Evolutionary conservation across 2,113 vertebrate species (phyloP).

Genomic region (Microcebus lehilahytsara): DNA sequence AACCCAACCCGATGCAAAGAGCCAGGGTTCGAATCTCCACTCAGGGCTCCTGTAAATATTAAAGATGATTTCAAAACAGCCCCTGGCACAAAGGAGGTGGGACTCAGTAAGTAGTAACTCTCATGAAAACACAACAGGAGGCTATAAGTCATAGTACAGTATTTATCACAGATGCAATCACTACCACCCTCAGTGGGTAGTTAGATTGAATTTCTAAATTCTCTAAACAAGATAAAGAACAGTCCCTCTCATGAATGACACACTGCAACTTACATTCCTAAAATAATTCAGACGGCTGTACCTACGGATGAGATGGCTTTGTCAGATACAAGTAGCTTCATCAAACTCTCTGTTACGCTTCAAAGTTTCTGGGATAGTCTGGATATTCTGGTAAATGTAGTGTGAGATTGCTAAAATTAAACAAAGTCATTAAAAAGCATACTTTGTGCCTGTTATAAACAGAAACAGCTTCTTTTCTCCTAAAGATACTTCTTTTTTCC

Average conservation of each 20-base stretch:
- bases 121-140: background rate
- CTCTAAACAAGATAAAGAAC: background rate
- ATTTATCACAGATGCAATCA: background rate
- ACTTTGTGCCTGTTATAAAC: background rate
- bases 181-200: too few species aligned
- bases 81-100: background rate
- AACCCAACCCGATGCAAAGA: rapidly evolving
- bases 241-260: background rate
- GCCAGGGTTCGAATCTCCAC: background rate
- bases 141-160: background rate
- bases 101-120: background rate
- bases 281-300: background rate
- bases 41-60: background rate
- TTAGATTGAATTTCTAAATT: background rate
- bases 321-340: background rate
- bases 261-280: background rate
- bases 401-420: slow-evolving; percentile 40
- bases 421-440: slow-evolving; percentile 44
- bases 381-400: background rate
- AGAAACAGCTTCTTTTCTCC: slow-evolving; percentile 66
- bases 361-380: background rate
- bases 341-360: background rate
- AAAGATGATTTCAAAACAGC: background rate
- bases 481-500: slow-evolving; percentile 67
- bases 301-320: background rate